Evolutionary conservation across 2,113 vertebrate genomes (phyloP), one percentile per base, ranked within the genome.

Genomic region (Vombatus ursinus): DNA sequence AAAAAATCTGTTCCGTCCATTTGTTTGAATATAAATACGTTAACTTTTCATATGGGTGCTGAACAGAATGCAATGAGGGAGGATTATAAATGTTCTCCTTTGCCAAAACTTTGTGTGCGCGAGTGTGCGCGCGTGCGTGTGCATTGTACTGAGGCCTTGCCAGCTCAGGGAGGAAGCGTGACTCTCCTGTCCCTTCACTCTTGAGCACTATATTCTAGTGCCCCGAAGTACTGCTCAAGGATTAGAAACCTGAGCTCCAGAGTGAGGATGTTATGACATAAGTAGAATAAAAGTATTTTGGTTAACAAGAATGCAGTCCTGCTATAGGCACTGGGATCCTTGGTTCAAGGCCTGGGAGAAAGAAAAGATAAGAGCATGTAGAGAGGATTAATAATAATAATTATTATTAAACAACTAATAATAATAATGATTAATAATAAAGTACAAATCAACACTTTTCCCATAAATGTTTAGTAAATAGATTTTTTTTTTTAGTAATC

Each of bases 21-120:
- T 95, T 97, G 97, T 96, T 53, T 61, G 50, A 96, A 84, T 92
- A 96, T 96, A 96, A 95, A 97, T 94, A 96, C 94, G 96, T 94
- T 89, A 93, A 53, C 1, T 93, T 54, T 96, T 92, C 89, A 96
- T 96, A 93, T 92, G 95, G 97, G 96, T 95, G 94, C 93, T 1
- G 51, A 96, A 95, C 52, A 90, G 92, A 92, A 95, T 89, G 96
- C 92, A 96, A 91, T 53, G 47, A 49, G 94, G 54, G 94, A 94
- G 77, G 25, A 9, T 31, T 93, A 16, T 44, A 84, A n/a, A 77
- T 95, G 92, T 96, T 91, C 92, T 96, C 93, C 8, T 94, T 49
- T 92, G 97, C 95, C 93, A 95, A 97, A 77, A 93, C 92, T 89
- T 61, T 44, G 8, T 94, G 95, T 57, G 25, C 26, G 8, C 7